Base-by-base conservation (phyloP, 2,888 invertebrate species). In the Serripes groenlandicus region DNA sequence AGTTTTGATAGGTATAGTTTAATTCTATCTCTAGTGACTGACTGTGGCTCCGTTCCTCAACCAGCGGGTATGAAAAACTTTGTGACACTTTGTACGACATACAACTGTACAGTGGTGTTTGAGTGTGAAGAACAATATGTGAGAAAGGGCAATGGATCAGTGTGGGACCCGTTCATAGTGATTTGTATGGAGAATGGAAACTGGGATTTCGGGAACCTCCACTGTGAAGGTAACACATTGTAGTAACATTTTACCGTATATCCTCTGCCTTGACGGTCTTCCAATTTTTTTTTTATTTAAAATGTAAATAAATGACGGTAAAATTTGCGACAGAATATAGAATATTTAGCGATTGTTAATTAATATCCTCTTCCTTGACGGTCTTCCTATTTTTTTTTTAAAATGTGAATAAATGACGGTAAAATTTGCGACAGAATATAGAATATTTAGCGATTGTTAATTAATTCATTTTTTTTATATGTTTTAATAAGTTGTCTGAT, bases 181-280 rank as follows among this genome's bases (percentile, higher is more conserved):
- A 96, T 97, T 83, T 99, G 99, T 94, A 97, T 97, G 95, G 97
- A 97, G 0, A 98, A 98, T 92, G 98, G 98, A 4, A 97, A 97
- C 79, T 99, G 99, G 99, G 99, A 99, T 95, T 98, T 99, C 94
- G 99, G 99, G n/a, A 98, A 98, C 93, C 96, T 99, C 66, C 96
- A 98, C 71, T 99, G 99, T 93, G 98, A 99, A 95, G 99, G 95
- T 94, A 83, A 30, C 62, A 73, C 23, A 23, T 54, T 49, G 15
- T 5, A 3, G 15, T 49, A 21, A 49, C 7, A 21, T 5, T 2
- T 49, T 49, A 49, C 15, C n/a, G n/a, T n/a, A n/a, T n/a, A n/a
- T n/a, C n/a, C n/a, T n/a, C n/a, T n/a, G n/a, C n/a, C n/a, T n/a
- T n/a, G n/a, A n/a, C n/a, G n/a, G n/a, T n/a, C n/a, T n/a, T n/a